Base-by-base conservation (phyloP, 2,888 invertebrate species). In the Shargacucullia verbasci region DNA sequence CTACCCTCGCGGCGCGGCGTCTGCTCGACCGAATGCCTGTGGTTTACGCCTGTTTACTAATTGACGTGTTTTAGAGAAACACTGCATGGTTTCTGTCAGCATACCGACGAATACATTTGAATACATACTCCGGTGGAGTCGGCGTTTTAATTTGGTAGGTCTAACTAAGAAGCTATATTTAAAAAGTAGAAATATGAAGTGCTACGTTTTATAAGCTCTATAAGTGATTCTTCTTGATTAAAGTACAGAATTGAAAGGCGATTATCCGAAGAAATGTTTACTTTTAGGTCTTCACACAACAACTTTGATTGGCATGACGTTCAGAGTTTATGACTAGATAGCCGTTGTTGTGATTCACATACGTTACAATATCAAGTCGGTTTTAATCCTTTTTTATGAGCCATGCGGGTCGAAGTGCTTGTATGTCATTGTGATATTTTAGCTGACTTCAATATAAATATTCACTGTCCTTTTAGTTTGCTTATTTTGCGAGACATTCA, bases 61-160 rank as follows among this genome's bases (percentile, higher is more conserved):
- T 90, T 91, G 88, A 88, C 88, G 87, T 86, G 87, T 90, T 90
- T 87, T 85, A 85, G 84, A 87, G 85, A 86, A 87, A 86, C 85
- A 84, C 80, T 82, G 84, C 72, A 82, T 84, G 86, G 81, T 83
- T 83, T 83, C 70, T 85, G 83, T 87, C 83, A 82, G 79, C 73
- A 76, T 79, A 74, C 72, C 64, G 59, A 73, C 70, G 73, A 76
- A 82, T 84, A 83, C 81, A 76, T 81, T 81, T 80, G 66, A 73
- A 75, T 73, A 64, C 53, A 41, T 64, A 63, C 59, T 53, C 73
- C 67, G 59, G 69, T 70, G 8, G 44, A 38, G 55, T 50, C 53
- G 54, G 45, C 40, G 50, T 54, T 71, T 72, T 56, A 63, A 67
- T 71, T 56, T 62, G 62, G 47, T n/a, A 47, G 14, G 35, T 50